These are phyloP conservation scores for Tetragonula clypearis DNA, from an alignment of 1,140 invertebrate genomes.

Conservation along the genomic window DNA sequence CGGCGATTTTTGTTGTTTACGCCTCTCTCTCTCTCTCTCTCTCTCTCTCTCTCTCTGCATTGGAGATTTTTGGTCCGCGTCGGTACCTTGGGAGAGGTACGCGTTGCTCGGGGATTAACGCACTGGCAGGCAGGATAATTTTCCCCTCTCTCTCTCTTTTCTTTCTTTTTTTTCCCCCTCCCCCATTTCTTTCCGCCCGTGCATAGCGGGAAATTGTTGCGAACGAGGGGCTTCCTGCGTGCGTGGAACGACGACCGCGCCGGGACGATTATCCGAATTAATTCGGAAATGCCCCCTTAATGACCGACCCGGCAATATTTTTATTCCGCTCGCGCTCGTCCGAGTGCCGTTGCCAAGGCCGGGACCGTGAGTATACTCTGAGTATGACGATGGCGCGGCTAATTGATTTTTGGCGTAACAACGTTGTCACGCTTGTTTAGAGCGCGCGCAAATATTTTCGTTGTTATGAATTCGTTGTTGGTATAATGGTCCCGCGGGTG, in stretches of 20 bases:
- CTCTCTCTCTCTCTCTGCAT: background rate
- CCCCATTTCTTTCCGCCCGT: too few relatives aligned
- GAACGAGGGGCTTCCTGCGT: slow-evolving; percentile 24
- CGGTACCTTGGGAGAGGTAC: slow-evolving; percentile 31
- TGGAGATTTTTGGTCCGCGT: background rate
- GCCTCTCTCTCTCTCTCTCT: background rate
- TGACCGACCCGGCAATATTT: slow-evolving; percentile 19
- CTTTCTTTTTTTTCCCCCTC: background rate
- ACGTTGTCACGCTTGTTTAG: background rate
- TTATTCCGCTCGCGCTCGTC: background rate
- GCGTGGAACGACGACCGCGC: background rate
- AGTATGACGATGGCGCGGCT: background rate
- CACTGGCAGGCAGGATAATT: background rate
- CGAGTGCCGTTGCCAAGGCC: background rate
- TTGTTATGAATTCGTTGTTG: too few relatives aligned
- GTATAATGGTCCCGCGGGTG: too few relatives aligned
- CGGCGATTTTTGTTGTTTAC: slow-evolving; percentile 34
- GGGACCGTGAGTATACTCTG: too few relatives aligned
- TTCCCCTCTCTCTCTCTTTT: background rate
- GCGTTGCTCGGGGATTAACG: slow-evolving; percentile 33
- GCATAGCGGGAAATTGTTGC: slow-evolving; percentile 14
- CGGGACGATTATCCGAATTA: slow-evolving; percentile 46
- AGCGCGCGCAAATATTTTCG: background rate
- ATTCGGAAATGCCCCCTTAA: slow-evolving; percentile 44
- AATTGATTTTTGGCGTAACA: slow-evolving; percentile 3